Conservation (phyloP, 2,888 invertebrate genomes). For the Nymphalis c-album region DNA sequence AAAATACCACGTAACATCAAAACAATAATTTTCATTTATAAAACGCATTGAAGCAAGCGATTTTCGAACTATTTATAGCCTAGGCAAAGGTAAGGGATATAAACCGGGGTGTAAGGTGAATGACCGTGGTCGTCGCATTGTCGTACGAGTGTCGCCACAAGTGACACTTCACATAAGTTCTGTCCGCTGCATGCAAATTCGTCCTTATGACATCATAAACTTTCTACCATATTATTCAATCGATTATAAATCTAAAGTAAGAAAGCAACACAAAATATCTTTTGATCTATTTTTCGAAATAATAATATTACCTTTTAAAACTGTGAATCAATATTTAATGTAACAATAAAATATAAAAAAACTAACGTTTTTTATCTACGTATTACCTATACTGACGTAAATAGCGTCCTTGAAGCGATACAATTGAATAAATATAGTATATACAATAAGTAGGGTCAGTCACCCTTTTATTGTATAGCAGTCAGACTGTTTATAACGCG, state of each 20-base stretch:
- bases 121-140: conserved; percentile 54
- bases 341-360: conserved; percentile 3
- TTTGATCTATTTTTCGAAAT: neutral
- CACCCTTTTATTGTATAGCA: conserved; percentile 51
- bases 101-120: conserved; percentile 54
- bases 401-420: conserved; percentile 71
- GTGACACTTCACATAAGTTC: conserved; percentile 36
- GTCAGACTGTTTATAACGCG: conserved; percentile 16
- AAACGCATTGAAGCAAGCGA: conserved; percentile 12
- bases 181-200: conserved; percentile 38
- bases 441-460: conserved; percentile 56
- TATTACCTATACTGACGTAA: conserved; percentile 67
- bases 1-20: neutral
- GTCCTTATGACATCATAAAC: conserved; percentile 37
- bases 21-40: neutral
- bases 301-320: neutral
- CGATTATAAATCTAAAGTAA: conserved; percentile 25
- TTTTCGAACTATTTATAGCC: conserved; percentile 26
- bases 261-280: conserved; percentile 2
- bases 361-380: conserved; percentile 19
- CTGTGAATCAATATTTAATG: neutral
- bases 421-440: conserved; percentile 72
- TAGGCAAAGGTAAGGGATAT: conserved; percentile 33
- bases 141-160: conserved; percentile 45
- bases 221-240: conserved; percentile 36